These are phyloP conservation scores for Motacilla alba DNA, from an alignment of 2,113 vertebrate genomes.

Conservation along the genomic window DNA sequence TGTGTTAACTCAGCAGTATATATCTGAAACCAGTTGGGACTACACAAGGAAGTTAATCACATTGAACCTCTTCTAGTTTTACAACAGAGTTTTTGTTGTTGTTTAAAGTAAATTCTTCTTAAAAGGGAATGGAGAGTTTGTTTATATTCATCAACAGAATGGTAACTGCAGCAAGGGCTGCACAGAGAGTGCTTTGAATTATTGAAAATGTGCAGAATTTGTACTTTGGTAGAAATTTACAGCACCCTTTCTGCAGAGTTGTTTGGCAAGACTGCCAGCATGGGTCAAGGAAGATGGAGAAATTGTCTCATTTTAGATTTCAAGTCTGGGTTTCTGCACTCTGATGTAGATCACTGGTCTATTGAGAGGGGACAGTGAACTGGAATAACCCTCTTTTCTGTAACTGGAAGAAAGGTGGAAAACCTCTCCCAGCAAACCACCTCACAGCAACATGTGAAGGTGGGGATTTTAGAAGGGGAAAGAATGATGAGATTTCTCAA, in stretches of 20 bases:
- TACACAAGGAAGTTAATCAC: neutral
- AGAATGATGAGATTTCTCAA: neutral
- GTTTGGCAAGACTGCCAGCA: neutral
- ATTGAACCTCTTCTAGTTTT: neutral
- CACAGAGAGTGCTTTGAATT: neutral
- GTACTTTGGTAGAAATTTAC: neutral
- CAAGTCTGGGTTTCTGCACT: neutral
- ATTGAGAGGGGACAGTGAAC: neutral
- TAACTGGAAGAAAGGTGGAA: neutral
- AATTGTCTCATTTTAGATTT: neutral
- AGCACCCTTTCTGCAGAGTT: neutral
- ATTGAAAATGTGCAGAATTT: neutral
- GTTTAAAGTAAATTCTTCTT: neutral
- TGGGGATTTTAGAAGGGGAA: neutral
- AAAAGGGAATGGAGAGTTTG: neutral
- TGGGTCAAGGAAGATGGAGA: neutral
- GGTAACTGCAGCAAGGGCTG: neutral
- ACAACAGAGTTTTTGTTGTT: neutral
- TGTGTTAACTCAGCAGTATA: neutral
- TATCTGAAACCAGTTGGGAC: neutral
- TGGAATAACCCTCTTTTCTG: neutral
- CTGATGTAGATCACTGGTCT: neutral
- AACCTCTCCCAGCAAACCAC: neutral
- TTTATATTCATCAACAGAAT: neutral
- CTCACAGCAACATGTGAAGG: neutral